These are phyloP conservation scores for Columba guinea DNA, from an alignment of 2,797 vertebrate genomes.

Conservation along the genomic window DNA sequence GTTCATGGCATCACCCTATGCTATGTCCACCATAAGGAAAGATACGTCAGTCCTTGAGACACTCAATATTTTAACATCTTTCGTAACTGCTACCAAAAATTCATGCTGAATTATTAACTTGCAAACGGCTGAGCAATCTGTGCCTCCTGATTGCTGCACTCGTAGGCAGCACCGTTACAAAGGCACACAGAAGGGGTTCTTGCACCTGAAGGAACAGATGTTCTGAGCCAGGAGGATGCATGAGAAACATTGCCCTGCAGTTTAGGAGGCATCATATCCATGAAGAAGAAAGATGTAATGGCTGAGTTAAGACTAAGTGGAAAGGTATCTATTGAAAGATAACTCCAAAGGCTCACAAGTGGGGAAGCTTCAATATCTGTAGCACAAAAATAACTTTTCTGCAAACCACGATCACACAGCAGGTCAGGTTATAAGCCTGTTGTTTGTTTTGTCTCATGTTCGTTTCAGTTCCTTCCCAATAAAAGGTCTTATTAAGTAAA, in stretches of 20 bases:
- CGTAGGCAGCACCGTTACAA: background rate
- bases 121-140: background rate
- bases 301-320: background rate
- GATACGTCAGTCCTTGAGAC: rapidly evolving
- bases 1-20: background rate
- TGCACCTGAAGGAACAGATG: background rate
- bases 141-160: background rate
- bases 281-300: background rate
- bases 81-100: background rate
- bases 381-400: background rate
- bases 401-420: background rate
- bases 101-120: background rate
- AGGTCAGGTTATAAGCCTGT: background rate
- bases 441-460: constrained; percentile 9
- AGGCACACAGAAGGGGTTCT: background rate
- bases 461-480: constrained; percentile 1
- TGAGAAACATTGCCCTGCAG: background rate
- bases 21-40: background rate
- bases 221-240: background rate
- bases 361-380: background rate
- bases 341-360: background rate
- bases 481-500: background rate
- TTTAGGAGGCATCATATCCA: background rate
- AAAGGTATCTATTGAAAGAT: background rate
- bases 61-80: background rate